phyloP scores from a whole-genome alignment of 2,797 vertebrate species.

The Pseudochromis fuscus region DNA sequence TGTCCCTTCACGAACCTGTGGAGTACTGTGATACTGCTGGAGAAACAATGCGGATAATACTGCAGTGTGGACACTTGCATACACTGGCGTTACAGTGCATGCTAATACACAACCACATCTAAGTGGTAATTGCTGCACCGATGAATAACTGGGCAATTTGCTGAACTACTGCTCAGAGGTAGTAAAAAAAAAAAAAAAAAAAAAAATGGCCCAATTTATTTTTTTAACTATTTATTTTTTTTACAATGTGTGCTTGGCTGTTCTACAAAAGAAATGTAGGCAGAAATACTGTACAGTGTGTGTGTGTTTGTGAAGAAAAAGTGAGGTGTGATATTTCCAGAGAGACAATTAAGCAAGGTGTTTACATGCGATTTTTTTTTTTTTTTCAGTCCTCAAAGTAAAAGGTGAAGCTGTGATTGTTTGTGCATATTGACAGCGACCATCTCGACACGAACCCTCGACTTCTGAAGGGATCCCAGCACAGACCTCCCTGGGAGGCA shows the following conservation, averaged over 20 bases:
- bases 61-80: background rate
- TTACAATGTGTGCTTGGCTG: slow-evolving; percentile 50
- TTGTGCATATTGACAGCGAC: slow-evolving; percentile 9
- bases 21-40: background rate
- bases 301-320: slow-evolving; percentile 11
- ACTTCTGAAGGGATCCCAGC: slow-evolving; percentile 13
- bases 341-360: background rate
- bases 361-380: slow-evolving; percentile 11
- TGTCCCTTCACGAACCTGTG: slow-evolving; percentile 18
- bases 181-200: slow-evolving; percentile 32
- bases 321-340: slow-evolving; percentile 13
- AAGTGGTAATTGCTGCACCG: slow-evolving; percentile 17
- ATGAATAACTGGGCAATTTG: slow-evolving; percentile 26
- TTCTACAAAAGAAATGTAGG: slow-evolving; percentile 32
- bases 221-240: too few relatives aligned
- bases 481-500: slow-evolving; percentile 27
- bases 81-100: background rate
- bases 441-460: slow-evolving; percentile 1
- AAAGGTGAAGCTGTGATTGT: slow-evolving; percentile 21
- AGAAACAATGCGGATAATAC: background rate
- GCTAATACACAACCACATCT: slow-evolving; percentile 12
- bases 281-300: slow-evolving; percentile 19
- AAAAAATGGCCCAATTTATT: slow-evolving; percentile 11
- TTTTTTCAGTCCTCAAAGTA: slow-evolving; percentile 27
- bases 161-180: slow-evolving; percentile 50